Base-by-base conservation (phyloP, 2,888 invertebrate species). In the Oithona nana region DNA sequence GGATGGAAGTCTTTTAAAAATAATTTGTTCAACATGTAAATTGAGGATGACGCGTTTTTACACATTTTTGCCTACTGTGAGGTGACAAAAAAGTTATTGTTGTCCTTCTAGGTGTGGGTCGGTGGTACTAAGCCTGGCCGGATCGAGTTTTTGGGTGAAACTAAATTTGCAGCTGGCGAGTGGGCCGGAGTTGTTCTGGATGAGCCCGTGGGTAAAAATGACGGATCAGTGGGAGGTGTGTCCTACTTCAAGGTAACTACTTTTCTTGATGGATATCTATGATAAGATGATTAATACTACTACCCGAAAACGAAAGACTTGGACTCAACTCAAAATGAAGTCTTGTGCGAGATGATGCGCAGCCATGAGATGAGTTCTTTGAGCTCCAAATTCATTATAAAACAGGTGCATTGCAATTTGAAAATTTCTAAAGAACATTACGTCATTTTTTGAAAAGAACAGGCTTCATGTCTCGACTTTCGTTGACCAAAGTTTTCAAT, bases 171-270 rank as follows among this genome's bases (percentile, higher is more conserved):
- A 20, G 88, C 90, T 28, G 95, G 95, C 64, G 90, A 94, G 67
- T 97, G 95, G 94, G 95, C 93, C 57, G 95, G 95, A 58, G 83
- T 97, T 64, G 94, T 92, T 65, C 81, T 98, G 67, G 95, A 95
- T 73, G 88, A 92, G 68, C 83, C 92, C 49, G 84, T 88, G 70
- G 97, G 95, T 86, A 78, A 76, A 75, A 95, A 97, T 74, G 93
- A 97, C 71, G 95, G 97, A 64, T 83, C 88, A 59, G 90, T 95
- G 31, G 87, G 83, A 67, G 93, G 89, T 63, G 84, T 83, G 13
- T 69, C 71, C 20, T 76, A 76, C 67, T 76, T 76, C 76, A 49
- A 30, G 22, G 58, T 58, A 58, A n/a, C n/a, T n/a, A 29, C 11
- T 2, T 28, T n/a, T n/a, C n/a, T n/a, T n/a, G n/a, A 57, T 56